A percentile compares a stretch with the other conserved stretches of the same genome.
Evolutionary conservation across 2,888 invertebrate species (phyloP).

Genomic region (Stomorhina lunata): DNA sequence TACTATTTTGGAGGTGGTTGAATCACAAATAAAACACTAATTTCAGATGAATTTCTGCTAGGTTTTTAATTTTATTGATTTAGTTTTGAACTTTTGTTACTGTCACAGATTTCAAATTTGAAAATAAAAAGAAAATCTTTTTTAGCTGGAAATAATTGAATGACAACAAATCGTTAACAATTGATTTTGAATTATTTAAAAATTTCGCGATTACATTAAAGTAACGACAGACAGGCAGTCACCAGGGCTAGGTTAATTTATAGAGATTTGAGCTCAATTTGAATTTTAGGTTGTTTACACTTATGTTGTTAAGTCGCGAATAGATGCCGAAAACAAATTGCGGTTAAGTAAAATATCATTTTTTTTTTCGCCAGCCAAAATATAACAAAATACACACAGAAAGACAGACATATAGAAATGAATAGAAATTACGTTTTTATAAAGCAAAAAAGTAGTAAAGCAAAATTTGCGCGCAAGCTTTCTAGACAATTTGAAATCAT

Average conservation of each 20-base stretch:
- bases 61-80: no score
- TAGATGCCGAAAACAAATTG: constrained; percentile 36
- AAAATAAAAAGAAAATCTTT: not conserved
- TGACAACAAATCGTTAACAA: constrained; percentile 18
- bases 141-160: not conserved
- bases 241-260: constrained; percentile 12
- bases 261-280: not conserved
- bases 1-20: no score
- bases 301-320: constrained; percentile 43
- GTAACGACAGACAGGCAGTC: not conserved
- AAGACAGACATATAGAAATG: not conserved
- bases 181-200: constrained; percentile 13
- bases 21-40: no score
- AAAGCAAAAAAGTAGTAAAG: no score
- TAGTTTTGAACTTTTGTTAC: no score
- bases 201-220: not conserved
- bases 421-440: constrained; percentile 23
- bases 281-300: constrained; percentile 45
- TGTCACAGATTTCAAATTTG: not conserved
- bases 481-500: constrained; percentile 1
- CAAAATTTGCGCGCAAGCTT: constrained; percentile 39
- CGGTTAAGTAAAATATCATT: constrained; percentile 37
- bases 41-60: no score
- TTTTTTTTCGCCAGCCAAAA: not conserved
- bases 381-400: not conserved